Evolutionary conservation across 1,140 invertebrate genomes (phyloP).

Genomic region (Varroa destructor): DNA sequence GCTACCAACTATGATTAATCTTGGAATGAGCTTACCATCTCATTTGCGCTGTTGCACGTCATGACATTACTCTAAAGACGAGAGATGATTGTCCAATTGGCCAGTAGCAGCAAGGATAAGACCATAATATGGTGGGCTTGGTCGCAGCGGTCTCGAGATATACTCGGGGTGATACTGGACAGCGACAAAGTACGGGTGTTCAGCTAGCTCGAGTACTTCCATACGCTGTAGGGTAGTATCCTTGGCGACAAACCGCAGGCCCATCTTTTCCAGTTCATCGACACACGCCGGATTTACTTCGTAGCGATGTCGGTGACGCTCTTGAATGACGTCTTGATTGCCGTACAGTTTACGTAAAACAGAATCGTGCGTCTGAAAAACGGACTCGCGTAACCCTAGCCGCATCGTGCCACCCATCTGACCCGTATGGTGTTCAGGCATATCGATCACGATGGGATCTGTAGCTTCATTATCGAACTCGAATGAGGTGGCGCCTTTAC

Average conservation of each 20-base stretch:
- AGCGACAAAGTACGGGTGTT: slow-evolving; percentile 82
- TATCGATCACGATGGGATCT: slow-evolving; percentile 81
- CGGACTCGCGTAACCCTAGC: slow-evolving; percentile 73
- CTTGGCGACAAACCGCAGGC: slow-evolving; percentile 78
- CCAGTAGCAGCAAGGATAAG: slow-evolving; percentile 71
- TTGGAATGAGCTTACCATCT: too few relatives aligned
- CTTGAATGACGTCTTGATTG: slow-evolving; percentile 66
- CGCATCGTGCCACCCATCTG: slow-evolving; percentile 96
- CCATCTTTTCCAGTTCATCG: slow-evolving; percentile 57
- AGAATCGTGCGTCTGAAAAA: slow-evolving; percentile 53
- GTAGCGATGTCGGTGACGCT: slow-evolving; percentile 85
- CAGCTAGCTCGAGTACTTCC: slow-evolving; percentile 60
- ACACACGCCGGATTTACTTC: slow-evolving; percentile 86
- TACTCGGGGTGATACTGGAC: slow-evolving; percentile 98
- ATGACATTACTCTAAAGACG: neutral
- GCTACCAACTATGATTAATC: too few relatives aligned
- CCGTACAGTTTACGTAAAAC: slow-evolving; percentile 70
- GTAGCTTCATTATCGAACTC: slow-evolving; percentile 63
- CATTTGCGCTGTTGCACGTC: too few relatives aligned
- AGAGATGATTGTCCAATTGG: slow-evolving; percentile 47
- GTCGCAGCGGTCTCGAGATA: slow-evolving; percentile 75
- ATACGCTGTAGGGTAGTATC: slow-evolving; percentile 52
- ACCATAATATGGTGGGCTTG: slow-evolving; percentile 88
- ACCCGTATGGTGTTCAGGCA: slow-evolving; percentile 91
- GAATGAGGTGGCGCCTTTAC: slow-evolving; percentile 38